Conservation (phyloP, 2,797 vertebrate species). For the Pygocentrus nattereri region DNA sequence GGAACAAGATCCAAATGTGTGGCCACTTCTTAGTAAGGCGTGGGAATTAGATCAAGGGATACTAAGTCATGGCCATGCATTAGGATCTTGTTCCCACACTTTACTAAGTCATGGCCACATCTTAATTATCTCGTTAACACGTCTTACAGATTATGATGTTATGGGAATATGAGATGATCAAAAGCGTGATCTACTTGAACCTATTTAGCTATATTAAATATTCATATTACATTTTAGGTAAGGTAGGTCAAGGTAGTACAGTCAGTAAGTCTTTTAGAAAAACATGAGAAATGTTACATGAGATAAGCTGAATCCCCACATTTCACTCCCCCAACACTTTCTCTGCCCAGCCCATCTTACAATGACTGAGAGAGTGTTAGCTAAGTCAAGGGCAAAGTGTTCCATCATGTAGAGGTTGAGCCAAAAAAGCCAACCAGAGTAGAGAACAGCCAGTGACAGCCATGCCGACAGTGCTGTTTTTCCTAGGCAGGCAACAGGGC, state of each 20-base stretch:
- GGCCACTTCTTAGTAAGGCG: too few species aligned
- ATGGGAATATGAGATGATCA: too few species aligned
- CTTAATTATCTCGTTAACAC: too few species aligned
- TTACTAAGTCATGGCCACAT: too few species aligned
- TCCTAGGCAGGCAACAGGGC: constrained; percentile 23
- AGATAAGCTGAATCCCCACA: constrained; percentile 41
- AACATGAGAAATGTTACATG: constrained; percentile 7
- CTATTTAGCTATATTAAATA: too few species aligned
- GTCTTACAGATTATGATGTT: too few species aligned
- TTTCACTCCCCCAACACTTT: constrained; percentile 43
- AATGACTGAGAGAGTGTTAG: constrained; percentile 54
- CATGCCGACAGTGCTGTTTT: constrained; percentile 29
- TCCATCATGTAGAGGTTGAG: constrained; percentile 48
- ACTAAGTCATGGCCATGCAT: too few species aligned
- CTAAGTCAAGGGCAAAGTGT: constrained; percentile 51
- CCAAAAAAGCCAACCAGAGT: constrained; percentile 41
- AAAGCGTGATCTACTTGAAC: too few species aligned
- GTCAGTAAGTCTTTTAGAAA: not conserved
- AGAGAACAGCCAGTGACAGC: constrained; percentile 32
- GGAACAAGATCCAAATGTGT: too few species aligned
- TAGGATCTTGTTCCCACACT: too few species aligned
- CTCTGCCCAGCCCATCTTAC: constrained; percentile 47
- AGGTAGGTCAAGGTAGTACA: not conserved
- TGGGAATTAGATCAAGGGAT: too few species aligned
- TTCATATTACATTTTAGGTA: too few species aligned